These are phyloP conservation scores for Bungarus multicinctus DNA, from an alignment of 2,113 vertebrate species.

Conservation along the genomic window DNA sequence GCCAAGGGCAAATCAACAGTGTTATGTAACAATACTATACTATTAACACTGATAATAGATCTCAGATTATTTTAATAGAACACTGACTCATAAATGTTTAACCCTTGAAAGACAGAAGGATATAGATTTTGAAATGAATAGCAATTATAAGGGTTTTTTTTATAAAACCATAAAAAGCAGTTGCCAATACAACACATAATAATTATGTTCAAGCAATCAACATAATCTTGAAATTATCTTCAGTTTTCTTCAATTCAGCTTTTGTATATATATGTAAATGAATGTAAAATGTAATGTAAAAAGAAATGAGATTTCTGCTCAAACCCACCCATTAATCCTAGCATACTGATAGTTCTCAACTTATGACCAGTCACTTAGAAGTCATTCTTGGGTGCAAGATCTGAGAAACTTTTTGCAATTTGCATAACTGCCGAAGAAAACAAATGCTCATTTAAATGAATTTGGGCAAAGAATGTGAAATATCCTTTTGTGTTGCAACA, in stretches of 20 bases:
- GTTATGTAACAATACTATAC: background rate
- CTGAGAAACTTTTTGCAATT: background rate
- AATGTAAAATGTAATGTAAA: background rate
- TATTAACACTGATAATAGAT: conserved; percentile 9
- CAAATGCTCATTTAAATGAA: background rate
- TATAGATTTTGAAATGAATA: background rate
- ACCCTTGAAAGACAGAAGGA: background rate
- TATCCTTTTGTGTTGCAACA: conserved; percentile 8
- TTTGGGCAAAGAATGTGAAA: background rate
- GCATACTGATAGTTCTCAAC: background rate
- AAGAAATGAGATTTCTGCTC: background rate
- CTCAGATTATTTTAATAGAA: background rate
- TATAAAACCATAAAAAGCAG: background rate
- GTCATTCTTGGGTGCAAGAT: background rate
- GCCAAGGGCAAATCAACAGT: conserved; percentile 19
- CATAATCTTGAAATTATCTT: background rate
- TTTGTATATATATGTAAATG: background rate
- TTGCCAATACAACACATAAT: background rate
- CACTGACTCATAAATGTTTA: background rate
- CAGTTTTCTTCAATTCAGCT: background rate
- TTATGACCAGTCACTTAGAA: background rate
- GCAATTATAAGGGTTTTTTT: background rate
- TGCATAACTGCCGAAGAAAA: background rate
- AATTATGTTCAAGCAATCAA: background rate
- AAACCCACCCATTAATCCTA: background rate